A percentile compares a stretch with the other conserved stretches of the same genome.
These are phyloP conservation scores for Cyclina sinensis DNA, from an alignment of 1,140 invertebrate species.

Conservation along the genomic window DNA sequence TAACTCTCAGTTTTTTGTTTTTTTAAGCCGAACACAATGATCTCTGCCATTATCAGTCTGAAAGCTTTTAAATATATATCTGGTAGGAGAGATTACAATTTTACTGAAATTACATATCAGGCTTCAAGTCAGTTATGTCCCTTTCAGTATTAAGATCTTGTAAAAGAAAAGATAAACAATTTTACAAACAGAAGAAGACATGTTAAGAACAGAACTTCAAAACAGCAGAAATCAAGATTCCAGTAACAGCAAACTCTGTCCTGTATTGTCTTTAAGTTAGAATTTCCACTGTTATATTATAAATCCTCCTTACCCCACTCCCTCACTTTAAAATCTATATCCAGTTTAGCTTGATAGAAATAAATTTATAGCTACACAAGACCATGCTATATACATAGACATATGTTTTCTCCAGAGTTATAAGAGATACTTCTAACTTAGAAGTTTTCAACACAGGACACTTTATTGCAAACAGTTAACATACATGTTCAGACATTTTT, in stretches of 20 bases:
- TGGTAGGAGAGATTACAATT: not conserved
- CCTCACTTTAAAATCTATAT: too few species aligned
- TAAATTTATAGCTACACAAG: too few species aligned
- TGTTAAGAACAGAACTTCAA: not conserved
- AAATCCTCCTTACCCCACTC: too few species aligned
- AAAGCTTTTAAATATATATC: not conserved
- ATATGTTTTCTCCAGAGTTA: too few species aligned
- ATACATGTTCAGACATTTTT: not conserved
- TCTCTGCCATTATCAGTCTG: not conserved
- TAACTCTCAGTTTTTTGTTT: too few species aligned
- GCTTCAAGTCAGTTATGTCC: constrained; percentile 37
- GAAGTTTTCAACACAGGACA: not conserved
- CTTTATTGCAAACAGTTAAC: not conserved
- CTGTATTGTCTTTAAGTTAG: too few species aligned
- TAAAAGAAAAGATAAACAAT: not conserved
- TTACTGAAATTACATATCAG: not conserved
- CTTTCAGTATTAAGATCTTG: constrained; percentile 16
- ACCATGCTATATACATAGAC: too few species aligned
- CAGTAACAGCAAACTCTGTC: not conserved
- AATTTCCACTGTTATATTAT: too few species aligned
- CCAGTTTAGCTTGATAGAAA: too few species aligned
- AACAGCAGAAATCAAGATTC: constrained; percentile 29
- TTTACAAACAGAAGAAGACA: constrained; percentile 24
- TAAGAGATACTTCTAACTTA: too few species aligned
- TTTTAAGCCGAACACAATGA: too few species aligned